Evolutionary conservation across 2,797 vertebrate genomes (phyloP).

Genomic region (Phalanger gymnotis): DNA sequence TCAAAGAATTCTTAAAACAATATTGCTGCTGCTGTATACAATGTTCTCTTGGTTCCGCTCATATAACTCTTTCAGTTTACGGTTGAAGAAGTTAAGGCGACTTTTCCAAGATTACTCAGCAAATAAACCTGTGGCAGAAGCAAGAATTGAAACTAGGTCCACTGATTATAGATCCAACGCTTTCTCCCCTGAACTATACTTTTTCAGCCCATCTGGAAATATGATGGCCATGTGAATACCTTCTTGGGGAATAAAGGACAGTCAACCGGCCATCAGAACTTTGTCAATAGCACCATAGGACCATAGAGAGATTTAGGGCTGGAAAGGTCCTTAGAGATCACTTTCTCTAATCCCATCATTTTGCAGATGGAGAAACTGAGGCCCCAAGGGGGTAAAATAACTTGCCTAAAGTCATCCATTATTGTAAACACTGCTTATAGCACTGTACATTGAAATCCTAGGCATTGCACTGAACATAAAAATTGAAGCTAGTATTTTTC

Average conservation of each 20-base stretch:
- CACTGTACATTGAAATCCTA: neutral
- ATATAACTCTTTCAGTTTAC: neutral
- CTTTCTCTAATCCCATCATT: neutral
- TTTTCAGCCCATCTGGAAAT: neutral
- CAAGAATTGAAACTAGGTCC: neutral
- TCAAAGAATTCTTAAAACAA: neutral
- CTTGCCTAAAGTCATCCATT: neutral
- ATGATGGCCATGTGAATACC: neutral
- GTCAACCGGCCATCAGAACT: neutral
- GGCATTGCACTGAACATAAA: slow-evolving; percentile 15
- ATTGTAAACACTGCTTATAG: slow-evolving; percentile 10
- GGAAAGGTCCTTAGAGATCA: slow-evolving; percentile 6
- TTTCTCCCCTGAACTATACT: neutral
- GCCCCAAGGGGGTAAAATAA: slow-evolving; percentile 34
- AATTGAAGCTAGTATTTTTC: slow-evolving; percentile 37
- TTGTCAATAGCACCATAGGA: neutral
- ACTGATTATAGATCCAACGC: neutral
- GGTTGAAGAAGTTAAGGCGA: neutral
- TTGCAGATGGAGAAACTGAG: slow-evolving; percentile 8
- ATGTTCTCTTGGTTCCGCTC: neutral
- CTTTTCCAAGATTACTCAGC: neutral
- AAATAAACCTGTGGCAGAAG: neutral
- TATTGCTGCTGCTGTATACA: neutral
- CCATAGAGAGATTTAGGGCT: neutral
- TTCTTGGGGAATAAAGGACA: neutral